A percentile compares a stretch with the other conserved stretches of the same genome.
Evolutionary conservation across 2,888 invertebrate genomes (phyloP).

Genomic region (Caradrina clavipalpis): DNA sequence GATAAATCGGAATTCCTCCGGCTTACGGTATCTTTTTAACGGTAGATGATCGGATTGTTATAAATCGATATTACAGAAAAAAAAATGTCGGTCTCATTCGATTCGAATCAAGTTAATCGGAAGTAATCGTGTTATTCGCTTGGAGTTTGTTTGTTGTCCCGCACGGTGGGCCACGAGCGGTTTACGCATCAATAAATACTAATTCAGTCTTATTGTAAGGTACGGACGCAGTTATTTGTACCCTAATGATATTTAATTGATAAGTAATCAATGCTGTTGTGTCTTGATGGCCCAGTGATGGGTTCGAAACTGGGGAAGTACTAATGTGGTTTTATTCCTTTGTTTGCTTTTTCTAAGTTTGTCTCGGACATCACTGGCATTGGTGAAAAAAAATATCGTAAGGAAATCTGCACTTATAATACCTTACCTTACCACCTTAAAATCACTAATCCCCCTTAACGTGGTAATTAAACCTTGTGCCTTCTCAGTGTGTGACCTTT

Average conservation of each 20-base stretch:
- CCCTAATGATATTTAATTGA: constrained; percentile 66
- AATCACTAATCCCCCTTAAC: too few species aligned
- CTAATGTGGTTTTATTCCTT: too few species aligned
- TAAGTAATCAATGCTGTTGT: constrained; percentile 46
- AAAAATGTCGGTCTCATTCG: constrained; percentile 73
- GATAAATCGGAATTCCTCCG: constrained; percentile 81
- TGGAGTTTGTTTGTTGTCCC: constrained; percentile 76
- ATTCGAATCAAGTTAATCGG: constrained; percentile 80
- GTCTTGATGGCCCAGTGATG: too few species aligned
- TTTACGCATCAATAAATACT: constrained; percentile 73
- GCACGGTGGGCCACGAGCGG: constrained; percentile 70
- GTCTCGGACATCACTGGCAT: too few species aligned
- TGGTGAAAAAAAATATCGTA: too few species aligned
- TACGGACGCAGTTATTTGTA: constrained; percentile 45
- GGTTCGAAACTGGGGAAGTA: too few species aligned
- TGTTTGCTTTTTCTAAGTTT: too few species aligned
- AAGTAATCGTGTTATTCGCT: constrained; percentile 81
- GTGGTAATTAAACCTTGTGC: too few species aligned
- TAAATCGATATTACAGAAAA: constrained; percentile 79
- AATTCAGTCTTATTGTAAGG: constrained; percentile 69
- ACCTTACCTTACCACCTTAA: too few species aligned
- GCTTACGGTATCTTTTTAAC: constrained; percentile 85
- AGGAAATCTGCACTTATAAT: too few species aligned
- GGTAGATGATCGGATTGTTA: constrained; percentile 85
- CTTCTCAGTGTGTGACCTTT: too few species aligned